These are phyloP conservation scores for Epizoanthus scotinus DNA, from an alignment of 92 coral and sea anemone species.

Conservation along the genomic window DNA sequence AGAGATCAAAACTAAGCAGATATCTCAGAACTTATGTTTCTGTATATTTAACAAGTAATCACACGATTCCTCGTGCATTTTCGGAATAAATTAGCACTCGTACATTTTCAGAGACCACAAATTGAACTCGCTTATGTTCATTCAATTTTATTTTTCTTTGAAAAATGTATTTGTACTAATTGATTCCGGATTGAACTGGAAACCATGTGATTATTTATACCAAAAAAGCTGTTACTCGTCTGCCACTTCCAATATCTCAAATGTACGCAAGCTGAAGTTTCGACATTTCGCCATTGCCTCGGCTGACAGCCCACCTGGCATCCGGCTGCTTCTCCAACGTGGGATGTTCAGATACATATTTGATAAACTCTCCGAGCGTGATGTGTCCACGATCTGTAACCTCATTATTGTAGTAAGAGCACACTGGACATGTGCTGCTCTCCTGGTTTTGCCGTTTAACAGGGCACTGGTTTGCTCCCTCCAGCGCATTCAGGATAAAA, in stretches of 20 bases:
- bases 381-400: neutral
- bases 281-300: slow-evolving; percentile 2
- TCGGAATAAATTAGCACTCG: too few species aligned
- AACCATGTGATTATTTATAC: too few species aligned
- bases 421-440: neutral
- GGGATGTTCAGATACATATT: neutral
- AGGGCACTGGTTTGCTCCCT: slow-evolving; percentile 6
- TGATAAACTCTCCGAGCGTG: slow-evolving; percentile 4
- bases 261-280: slow-evolving; percentile 18
- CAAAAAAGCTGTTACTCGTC: neutral
- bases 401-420: neutral
- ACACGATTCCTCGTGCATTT: neutral
- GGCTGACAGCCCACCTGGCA: slow-evolving; percentile 4
- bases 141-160: too few species aligned
- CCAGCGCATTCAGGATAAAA: neutral
- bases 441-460: neutral
- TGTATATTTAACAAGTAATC: neutral
- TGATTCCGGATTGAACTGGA: too few species aligned
- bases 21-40: neutral
- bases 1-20: neutral
- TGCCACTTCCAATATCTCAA: neutral
- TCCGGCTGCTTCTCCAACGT: neutral
- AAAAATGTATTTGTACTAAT: too few species aligned
- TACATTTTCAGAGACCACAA: too few species aligned
- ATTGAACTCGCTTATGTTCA: too few species aligned